These are phyloP conservation scores for Catocala nupta DNA, from an alignment of 2,888 invertebrate species.

Conservation along the genomic window DNA sequence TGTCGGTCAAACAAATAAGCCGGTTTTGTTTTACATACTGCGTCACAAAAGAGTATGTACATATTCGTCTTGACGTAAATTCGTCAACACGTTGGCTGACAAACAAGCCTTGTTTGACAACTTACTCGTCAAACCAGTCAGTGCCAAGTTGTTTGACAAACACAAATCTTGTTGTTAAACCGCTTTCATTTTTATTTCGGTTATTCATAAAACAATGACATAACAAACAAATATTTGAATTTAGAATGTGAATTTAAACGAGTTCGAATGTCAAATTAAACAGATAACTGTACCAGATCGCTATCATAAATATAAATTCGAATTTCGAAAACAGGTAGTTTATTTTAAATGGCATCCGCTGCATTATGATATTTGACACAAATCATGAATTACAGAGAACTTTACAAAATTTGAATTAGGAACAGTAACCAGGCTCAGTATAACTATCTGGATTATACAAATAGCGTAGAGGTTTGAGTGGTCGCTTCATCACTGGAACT, in stretches of 20 bases:
- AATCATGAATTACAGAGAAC: no score
- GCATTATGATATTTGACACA: no score
- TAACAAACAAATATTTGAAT: not conserved
- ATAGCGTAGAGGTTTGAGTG: no score
- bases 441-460: no score
- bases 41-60: constrained; percentile 15
- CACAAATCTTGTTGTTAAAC: constrained; percentile 11
- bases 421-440: no score
- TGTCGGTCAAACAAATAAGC: not conserved
- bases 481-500: no score
- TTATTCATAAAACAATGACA: not conserved
- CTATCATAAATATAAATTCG: no score
- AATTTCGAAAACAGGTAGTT: no score
- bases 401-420: no score
- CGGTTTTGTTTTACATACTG: constrained; percentile 3
- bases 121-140: constrained; percentile 27
- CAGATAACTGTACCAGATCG: not conserved
- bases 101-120: constrained; percentile 28
- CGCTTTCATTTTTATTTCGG: constrained; percentile 33
- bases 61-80: constrained; percentile 34
- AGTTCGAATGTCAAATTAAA: not conserved
- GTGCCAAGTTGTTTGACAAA: constrained; percentile 32
- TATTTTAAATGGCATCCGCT: no score
- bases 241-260: not conserved
- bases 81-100: constrained; percentile 26